These are phyloP conservation scores for Caligus rogercresseyi DNA, from an alignment of 1,140 invertebrate genomes.

Conservation along the genomic window DNA sequence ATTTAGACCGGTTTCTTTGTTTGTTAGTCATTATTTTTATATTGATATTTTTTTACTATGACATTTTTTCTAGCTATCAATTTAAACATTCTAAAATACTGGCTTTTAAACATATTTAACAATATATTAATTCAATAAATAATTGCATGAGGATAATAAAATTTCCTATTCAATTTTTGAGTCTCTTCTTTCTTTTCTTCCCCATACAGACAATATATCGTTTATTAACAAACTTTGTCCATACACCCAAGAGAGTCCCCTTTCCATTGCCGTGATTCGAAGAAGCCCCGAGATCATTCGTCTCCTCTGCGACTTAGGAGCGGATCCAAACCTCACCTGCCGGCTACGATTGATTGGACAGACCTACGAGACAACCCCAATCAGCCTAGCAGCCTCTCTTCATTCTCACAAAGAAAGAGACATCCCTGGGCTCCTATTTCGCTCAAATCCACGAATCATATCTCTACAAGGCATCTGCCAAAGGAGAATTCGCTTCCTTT, in stretches of 20 bases:
- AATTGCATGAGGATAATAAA: no score
- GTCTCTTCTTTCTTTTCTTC: no score
- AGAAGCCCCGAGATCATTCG: slow-evolving; percentile 13
- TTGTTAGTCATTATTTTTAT: no score
- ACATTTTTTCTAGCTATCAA: no score
- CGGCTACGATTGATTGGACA: background rate
- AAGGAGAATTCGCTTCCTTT: background rate
- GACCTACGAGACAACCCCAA: background rate
- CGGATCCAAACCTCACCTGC: background rate
- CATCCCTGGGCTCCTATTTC: background rate
- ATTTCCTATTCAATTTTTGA: no score
- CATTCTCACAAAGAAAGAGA: background rate
- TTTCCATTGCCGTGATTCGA: background rate
- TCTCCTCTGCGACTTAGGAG: background rate
- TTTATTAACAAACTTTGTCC: slow-evolving; percentile 6
- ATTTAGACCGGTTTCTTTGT: no score
- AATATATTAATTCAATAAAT: no score
- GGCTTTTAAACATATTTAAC: no score
- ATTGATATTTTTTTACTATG: no score
- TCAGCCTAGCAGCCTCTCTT: background rate
- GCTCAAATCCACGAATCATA: background rate
- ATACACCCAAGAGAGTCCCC: background rate
- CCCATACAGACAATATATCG: slow-evolving; percentile 15
- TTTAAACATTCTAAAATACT: no score
- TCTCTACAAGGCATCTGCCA: background rate